phyloP scores from a whole-genome alignment of 2,888 invertebrate genomes.

The Heliconius aoede region DNA sequence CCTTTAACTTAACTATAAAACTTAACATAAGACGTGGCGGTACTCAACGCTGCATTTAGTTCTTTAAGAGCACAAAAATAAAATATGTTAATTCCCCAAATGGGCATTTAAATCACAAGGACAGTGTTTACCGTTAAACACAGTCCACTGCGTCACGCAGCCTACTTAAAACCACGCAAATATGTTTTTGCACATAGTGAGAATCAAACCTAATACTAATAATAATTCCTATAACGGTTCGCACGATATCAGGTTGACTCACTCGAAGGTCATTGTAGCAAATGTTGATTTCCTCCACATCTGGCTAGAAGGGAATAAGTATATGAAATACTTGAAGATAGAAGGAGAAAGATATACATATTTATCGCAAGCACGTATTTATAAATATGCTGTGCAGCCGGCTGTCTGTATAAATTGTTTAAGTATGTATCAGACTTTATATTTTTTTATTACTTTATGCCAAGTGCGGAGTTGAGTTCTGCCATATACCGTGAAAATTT shows the following conservation, averaged over 20 bases:
- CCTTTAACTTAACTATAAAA: too few species aligned
- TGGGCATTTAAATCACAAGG: too few species aligned
- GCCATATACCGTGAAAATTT: neutral
- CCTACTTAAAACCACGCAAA: neutral
- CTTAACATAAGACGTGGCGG: too few species aligned
- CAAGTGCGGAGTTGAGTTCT: neutral
- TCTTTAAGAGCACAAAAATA: too few species aligned
- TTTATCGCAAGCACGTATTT: constrained; percentile 13
- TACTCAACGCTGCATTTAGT: too few species aligned
- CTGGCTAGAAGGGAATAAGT: neutral
- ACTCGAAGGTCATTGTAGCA: constrained; percentile 6
- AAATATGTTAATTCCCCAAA: too few species aligned
- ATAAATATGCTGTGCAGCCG: neutral
- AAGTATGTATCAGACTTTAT: neutral
- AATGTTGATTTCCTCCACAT: neutral
- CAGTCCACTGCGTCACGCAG: too few species aligned
- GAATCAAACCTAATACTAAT: constrained; percentile 9
- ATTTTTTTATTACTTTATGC: neutral
- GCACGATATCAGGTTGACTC: neutral
- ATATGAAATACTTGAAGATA: neutral
- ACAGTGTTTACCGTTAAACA: too few species aligned
- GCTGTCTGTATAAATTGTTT: neutral
- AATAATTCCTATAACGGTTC: neutral
- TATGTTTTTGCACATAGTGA: neutral
- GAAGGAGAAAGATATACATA: neutral